Percentiles rank a stretch among this genome's conserved stretches.
These are phyloP conservation scores for Sebastes baramenuke DNA, from an alignment of 2,797 vertebrate species.

Conservation along the genomic window DNA sequence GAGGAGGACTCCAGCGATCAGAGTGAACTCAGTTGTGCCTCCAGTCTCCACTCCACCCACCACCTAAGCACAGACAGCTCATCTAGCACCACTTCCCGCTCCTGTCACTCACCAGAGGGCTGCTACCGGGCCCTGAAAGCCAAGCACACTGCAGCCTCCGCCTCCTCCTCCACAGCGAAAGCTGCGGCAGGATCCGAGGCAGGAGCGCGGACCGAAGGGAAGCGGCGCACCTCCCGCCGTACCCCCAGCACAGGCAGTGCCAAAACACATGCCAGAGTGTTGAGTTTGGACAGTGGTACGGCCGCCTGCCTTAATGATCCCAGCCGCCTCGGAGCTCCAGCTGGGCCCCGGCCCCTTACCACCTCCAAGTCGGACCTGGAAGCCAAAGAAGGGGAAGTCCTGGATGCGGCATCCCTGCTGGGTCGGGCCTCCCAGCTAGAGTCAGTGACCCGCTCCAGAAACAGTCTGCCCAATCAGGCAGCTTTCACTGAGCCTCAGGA, in stretches of 20 bases:
- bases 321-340: conserved; percentile 88
- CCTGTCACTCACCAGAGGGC: conserved; percentile 92
- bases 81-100: conserved; percentile 92
- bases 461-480: conserved; percentile 95
- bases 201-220: conserved; percentile 73
- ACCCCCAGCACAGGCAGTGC: conserved; percentile 90
- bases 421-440: conserved; percentile 98
- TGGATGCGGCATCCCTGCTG: conserved; percentile 95
- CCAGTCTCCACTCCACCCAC: conserved; percentile 92
- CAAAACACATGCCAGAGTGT: conserved; percentile 93
- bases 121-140: conserved; percentile 87
- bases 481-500: conserved; percentile 92
- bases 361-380: conserved; percentile 99
- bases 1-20: conserved; percentile 97
- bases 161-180: conserved; percentile 70
- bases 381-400: conserved; percentile 99
- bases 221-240: conserved; percentile 88
- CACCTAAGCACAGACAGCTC: conserved; percentile 95
- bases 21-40: conserved; percentile 95
- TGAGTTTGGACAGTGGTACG: conserved; percentile 97
- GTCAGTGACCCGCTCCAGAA: conserved; percentile 97
- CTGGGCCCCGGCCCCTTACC: conserved; percentile 91
- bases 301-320: conserved; percentile 93
- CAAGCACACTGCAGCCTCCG: conserved; percentile 81
- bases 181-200: conserved; percentile 78